Conservation (phyloP, 2,797 vertebrate species). For the Distichodus sexfasciatus region DNA sequence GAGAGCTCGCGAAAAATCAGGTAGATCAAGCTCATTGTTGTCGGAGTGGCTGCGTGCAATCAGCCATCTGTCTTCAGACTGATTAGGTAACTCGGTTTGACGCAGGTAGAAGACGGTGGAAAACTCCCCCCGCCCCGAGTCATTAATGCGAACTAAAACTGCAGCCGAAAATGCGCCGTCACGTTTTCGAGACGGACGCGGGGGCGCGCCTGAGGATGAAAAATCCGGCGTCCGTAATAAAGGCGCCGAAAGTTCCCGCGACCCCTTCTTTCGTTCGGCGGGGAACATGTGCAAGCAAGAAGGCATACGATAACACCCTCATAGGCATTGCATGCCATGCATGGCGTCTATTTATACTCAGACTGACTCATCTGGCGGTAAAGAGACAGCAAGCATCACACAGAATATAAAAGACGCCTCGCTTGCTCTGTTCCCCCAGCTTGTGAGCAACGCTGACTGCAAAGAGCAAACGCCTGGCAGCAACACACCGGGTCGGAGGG, state of each 20-base stretch:
- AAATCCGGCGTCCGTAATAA: not conserved
- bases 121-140: not conserved
- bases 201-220: not conserved
- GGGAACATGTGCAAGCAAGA: constrained; percentile 11
- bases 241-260: too few relatives aligned
- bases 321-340: constrained; percentile 54
- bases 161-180: not conserved
- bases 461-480: not conserved
- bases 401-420: constrained; percentile 19
- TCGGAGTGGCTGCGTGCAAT: constrained; percentile 24
- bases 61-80: constrained; percentile 1
- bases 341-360: constrained; percentile 57
- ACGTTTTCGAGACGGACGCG: not conserved
- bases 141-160: not conserved
- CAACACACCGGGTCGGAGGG: constrained; percentile 1
- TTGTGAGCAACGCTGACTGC: not conserved
- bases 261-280: too few relatives aligned
- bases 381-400: constrained; percentile 30
- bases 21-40: constrained; percentile 16
- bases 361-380: constrained; percentile 61
- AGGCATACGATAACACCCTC: constrained; percentile 17
- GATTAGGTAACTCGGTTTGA: constrained; percentile 8
- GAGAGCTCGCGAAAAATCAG: not conserved
- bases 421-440: not conserved
- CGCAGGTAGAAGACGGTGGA: constrained; percentile 6